Percentiles rank a stretch among this genome's conserved stretches.
phyloP scores from a whole-genome alignment of 1,140 invertebrate genomes.

The Parasteatoda tepidariorum region DNA sequence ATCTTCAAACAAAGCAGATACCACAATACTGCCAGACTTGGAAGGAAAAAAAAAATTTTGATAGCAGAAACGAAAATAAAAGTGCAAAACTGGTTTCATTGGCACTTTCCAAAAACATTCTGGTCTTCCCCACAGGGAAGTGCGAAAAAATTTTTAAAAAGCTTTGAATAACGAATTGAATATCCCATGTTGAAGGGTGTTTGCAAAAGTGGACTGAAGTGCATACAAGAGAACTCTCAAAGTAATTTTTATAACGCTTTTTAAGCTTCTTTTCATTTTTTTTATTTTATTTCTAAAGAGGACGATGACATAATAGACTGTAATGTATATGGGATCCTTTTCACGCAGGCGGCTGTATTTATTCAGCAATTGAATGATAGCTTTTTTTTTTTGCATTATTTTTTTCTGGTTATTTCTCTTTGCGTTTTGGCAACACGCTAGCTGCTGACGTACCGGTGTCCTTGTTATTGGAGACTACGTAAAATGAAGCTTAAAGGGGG shows the following conservation, averaged over 20 bases:
- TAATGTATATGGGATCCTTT: constrained; percentile 54
- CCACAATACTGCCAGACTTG: no score
- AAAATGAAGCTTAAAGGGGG: constrained; percentile 16
- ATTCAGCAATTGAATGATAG: constrained; percentile 24
- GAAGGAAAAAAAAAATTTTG: background rate
- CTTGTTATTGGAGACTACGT: constrained; percentile 33
- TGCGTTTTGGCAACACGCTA: background rate
- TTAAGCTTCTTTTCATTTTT: background rate
- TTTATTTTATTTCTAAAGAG: constrained; percentile 23
- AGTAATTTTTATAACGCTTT: constrained; percentile 12
- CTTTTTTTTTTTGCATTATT: background rate
- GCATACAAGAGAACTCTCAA: constrained; percentile 24
- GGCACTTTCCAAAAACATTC: background rate
- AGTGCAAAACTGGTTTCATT: background rate
- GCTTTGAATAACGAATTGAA: background rate
- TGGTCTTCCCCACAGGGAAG: background rate
- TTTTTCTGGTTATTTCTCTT: constrained; percentile 3
- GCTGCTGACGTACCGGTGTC: constrained; percentile 3
- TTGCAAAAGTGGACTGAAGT: constrained; percentile 30
- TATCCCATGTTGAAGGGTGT: background rate
- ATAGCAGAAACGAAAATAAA: background rate
- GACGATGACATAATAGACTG: constrained; percentile 52
- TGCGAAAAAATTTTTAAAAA: background rate
- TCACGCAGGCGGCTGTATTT: constrained; percentile 47
- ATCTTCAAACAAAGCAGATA: no score